These are phyloP conservation scores for Campoplex capitator DNA, from an alignment of 2,888 invertebrate species.

Conservation along the genomic window DNA sequence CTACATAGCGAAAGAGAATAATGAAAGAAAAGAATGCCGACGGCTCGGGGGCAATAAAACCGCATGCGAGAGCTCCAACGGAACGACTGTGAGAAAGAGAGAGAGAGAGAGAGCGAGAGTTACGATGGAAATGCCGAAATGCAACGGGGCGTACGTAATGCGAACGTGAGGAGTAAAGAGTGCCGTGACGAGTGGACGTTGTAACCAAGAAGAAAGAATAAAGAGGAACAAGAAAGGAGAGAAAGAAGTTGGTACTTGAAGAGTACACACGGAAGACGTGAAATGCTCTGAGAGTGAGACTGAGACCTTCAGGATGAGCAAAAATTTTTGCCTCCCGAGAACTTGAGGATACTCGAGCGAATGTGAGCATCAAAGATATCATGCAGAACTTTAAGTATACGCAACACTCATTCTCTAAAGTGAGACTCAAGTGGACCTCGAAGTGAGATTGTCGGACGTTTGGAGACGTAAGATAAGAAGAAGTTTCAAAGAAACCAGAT, in stretches of 20 bases:
- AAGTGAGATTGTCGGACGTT: slow-evolving; percentile 19
- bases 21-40: slow-evolving; percentile 67
- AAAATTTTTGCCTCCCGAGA: slow-evolving; percentile 9
- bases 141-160: slow-evolving; percentile 68
- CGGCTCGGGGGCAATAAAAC: slow-evolving; percentile 55
- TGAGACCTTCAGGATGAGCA: not conserved
- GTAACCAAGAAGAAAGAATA: slow-evolving; percentile 34
- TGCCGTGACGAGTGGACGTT: slow-evolving; percentile 60
- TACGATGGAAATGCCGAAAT: slow-evolving; percentile 69
- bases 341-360: not conserved
- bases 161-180: slow-evolving; percentile 62
- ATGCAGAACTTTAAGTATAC: slow-evolving; percentile 16
- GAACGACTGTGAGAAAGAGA: slow-evolving; percentile 35
- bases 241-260: not conserved
- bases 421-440: slow-evolving; percentile 12
- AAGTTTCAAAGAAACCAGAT: slow-evolving; percentile 28
- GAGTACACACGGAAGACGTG: slow-evolving; percentile 39
- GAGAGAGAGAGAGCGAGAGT: slow-evolving; percentile 41
- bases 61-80: slow-evolving; percentile 45
- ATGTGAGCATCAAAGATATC: slow-evolving; percentile 23
- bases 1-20: slow-evolving; percentile 27
- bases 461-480: slow-evolving; percentile 32
- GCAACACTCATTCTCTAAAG: slow-evolving; percentile 8
- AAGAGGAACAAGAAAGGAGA: slow-evolving; percentile 25
- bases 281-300: slow-evolving; percentile 23